Evolutionary conservation across 2,113 vertebrate species (phyloP), one percentile per base, ranked within the genome.

Genomic region (Oreotrochilus melanogaster): DNA sequence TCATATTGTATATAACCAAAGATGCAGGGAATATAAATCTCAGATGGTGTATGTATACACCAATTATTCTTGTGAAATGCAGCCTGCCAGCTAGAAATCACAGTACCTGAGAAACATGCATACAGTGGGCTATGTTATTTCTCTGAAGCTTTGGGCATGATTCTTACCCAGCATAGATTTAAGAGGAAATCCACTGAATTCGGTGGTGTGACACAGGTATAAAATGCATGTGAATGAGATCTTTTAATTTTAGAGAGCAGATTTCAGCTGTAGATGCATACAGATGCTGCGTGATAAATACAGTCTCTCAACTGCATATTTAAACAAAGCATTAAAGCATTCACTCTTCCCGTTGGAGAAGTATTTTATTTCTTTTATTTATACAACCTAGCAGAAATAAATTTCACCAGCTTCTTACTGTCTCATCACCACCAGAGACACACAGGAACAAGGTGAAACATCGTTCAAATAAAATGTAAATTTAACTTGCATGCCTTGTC

Each of bases 331-430:
- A 91, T 93, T 92, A 93, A 95, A 94, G 71, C 90, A 37, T 95
- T 97, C 81, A 65, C 86, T 37, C 83, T 97, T 97, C 94, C 93
- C 92, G 79, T 96, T 95, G 95, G 45, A 93, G 89, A 88, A 96
- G 93, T 73, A 95, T 88, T 95, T 96, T 95, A 95, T 58, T 91
- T 75, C 86, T 84, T 89, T 67, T 89, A 81, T 97, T 90, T 90
- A 93, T 79, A 93, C 84, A 89, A 88, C 35, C 39, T 95, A 93
- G 47, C 88, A 86, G 95, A 93, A 93, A 97, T 94, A 95, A 66
- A 95, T 94, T 65, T 92, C 80, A 62, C 79, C 88, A 17, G 65
- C 79, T 93, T 80, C 96, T 96, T 69, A 24, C 64, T 48, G 70
- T 95, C 84, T 93, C 85, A 79, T 87, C 92, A 78, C 88, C 85